Conservation (phyloP, 2,797 vertebrate genomes). For the Bovichtus diacanthus region DNA sequence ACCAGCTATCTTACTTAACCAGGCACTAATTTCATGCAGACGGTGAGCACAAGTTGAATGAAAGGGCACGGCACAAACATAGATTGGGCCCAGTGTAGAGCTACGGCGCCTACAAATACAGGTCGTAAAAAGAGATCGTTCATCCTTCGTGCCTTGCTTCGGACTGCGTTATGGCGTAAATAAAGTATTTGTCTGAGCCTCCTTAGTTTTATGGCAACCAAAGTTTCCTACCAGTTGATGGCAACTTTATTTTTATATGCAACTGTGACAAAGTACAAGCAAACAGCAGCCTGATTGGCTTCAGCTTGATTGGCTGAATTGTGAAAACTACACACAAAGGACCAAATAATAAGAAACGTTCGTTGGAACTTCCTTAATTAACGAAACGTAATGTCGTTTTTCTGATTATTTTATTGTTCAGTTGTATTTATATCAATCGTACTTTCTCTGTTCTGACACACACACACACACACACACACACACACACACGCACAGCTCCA, state of each 20-base stretch:
- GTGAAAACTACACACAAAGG: constrained; percentile 5
- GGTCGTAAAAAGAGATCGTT: neutral
- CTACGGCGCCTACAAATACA: neutral
- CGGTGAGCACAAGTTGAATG: constrained; percentile 28
- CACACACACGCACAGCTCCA: constrained; percentile 21
- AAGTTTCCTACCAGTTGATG: neutral
- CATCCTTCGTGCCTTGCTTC: neutral
- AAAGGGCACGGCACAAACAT: constrained; percentile 10
- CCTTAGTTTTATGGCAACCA: neutral
- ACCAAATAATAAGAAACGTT: constrained; percentile 24
- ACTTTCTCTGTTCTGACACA: neutral
- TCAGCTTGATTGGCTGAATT: constrained; percentile 49
- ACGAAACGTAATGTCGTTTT: constrained; percentile 24
- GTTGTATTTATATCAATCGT: neutral
- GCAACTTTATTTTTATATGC: constrained; percentile 2
- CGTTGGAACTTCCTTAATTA: constrained; percentile 36
- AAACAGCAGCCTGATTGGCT: constrained; percentile 27
- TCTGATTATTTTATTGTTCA: constrained; percentile 19
- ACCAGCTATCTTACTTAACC: constrained; percentile 48
- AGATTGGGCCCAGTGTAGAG: neutral
- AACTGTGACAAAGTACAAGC: constrained; percentile 7
- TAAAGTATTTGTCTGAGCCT: neutral
- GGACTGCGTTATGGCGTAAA: neutral
- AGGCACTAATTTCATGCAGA: constrained; percentile 41
- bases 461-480: neutral